Conservation (phyloP, 1,140 invertebrate species). For the Pseudachorutes palmiensis region DNA sequence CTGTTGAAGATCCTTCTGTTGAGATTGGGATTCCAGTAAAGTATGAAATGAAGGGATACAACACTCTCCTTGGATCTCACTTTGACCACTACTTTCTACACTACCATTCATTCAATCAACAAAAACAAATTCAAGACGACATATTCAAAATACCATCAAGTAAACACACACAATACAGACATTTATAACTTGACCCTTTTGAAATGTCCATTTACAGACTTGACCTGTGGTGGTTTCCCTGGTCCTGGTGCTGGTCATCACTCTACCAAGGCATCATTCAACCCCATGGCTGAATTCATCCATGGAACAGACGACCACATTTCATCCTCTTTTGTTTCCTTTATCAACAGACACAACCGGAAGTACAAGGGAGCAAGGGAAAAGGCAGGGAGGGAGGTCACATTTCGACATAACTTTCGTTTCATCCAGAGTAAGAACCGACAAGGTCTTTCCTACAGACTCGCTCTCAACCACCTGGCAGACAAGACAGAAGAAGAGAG, state of each 20-base stretch:
- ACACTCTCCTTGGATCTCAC: conserved; percentile 83
- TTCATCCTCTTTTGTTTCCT: conserved; percentile 65
- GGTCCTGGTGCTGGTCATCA: conserved; percentile 67
- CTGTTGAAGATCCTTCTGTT: conserved; percentile 28
- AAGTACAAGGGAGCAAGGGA: conserved; percentile 58
- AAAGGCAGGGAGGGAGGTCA: conserved; percentile 60
- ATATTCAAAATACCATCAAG: conserved; percentile 60
- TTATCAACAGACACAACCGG: conserved; percentile 64
- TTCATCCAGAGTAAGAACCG: conserved; percentile 80
- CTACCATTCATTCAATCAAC: conserved; percentile 66
- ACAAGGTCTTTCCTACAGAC: conserved; percentile 59
- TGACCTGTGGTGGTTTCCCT: conserved; percentile 71
- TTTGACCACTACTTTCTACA: conserved; percentile 90
- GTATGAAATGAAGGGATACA: conserved; percentile 61
- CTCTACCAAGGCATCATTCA: conserved; percentile 60
- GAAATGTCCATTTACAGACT: conserved; percentile 45
- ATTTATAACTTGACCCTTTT: not conserved
- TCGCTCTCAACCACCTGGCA: conserved; percentile 80
- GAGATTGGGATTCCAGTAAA: conserved; percentile 43
- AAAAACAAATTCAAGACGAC: conserved; percentile 56
- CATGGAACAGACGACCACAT: conserved; percentile 63
- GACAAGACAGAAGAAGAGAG: conserved; percentile 72
- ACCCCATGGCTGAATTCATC: conserved; percentile 88
- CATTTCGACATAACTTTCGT: conserved; percentile 79
- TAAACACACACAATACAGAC: too few relatives aligned